These are phyloP conservation scores for Acrossocheilus fasciatus DNA, from an alignment of 2,797 vertebrate species.

Conservation along the genomic window DNA sequence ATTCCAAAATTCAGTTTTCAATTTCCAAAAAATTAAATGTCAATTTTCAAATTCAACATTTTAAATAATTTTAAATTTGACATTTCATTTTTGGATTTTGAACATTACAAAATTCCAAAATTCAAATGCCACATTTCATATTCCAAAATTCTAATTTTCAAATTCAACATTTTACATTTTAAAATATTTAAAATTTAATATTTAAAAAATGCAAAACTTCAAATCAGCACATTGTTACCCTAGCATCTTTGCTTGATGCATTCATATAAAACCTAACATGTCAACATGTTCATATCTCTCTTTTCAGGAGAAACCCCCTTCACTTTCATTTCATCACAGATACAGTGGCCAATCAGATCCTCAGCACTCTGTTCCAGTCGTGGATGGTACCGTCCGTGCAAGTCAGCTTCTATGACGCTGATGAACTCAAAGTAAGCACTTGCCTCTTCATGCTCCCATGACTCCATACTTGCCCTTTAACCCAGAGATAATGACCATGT, in stretches of 20 bases:
- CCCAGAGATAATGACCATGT: constrained; percentile 19
- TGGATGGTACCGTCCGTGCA: constrained; percentile 95
- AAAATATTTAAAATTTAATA: not conserved
- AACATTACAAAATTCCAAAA: not conserved
- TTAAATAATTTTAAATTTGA: not conserved
- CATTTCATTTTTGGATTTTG: not conserved
- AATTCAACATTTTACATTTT: not conserved
- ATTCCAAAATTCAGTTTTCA: not conserved
- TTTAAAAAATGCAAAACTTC: not conserved
- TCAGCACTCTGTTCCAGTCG: constrained; percentile 88
- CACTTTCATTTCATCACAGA: constrained; percentile 97
- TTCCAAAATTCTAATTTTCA: not conserved
- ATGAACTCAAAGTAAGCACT: constrained; percentile 89
- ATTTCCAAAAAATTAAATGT: not conserved
- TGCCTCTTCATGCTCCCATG: not conserved
- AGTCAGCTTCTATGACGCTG: constrained; percentile 93
- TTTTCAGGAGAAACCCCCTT: constrained; percentile 89
- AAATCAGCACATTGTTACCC: not conserved
- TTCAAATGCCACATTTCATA: not conserved
- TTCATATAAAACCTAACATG: not conserved
- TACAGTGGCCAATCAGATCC: constrained; percentile 86
- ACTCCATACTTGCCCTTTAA: not conserved
- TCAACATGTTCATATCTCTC: not conserved
- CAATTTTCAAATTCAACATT: not conserved
- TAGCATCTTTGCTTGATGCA: not conserved